Percentiles rank a stretch among this genome's conserved stretches.
These are phyloP conservation scores for Alouatta palliata DNA, from an alignment of 2,113 vertebrate species.

Conservation along the genomic window DNA sequence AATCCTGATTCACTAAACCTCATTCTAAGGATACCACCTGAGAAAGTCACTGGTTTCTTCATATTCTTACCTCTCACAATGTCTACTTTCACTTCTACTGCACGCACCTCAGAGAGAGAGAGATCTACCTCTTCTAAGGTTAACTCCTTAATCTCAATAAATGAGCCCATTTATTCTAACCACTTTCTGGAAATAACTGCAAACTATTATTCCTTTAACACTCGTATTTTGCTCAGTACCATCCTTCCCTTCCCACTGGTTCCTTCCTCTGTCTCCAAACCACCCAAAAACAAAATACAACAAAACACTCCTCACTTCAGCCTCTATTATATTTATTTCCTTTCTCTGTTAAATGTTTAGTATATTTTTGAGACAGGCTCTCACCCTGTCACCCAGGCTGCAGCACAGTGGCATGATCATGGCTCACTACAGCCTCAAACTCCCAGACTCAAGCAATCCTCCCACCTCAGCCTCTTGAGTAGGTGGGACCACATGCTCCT, in stretches of 20 bases:
- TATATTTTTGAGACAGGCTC: no score
- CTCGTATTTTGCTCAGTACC: neutral
- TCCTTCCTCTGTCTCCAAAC: neutral
- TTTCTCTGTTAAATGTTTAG: conserved; percentile 1
- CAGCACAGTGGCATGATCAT: no score
- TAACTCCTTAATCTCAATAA: neutral
- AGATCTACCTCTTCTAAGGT: neutral
- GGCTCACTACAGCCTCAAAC: no score
- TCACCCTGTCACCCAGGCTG: no score
- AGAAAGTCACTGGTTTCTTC: neutral
- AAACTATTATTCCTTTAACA: neutral
- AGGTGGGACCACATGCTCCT: no score
- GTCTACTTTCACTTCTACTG: neutral
- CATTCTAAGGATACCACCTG: neutral
- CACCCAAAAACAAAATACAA: conserved; percentile 27
- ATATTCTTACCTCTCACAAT: neutral
- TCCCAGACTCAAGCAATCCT: no score
- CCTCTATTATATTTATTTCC: neutral
- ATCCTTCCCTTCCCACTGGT: neutral
- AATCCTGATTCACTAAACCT: neutral
- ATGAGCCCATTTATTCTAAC: neutral
- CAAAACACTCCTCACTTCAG: neutral
- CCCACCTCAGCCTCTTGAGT: no score
- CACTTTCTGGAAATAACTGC: neutral
- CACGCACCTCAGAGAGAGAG: neutral